Evolutionary conservation across 2,113 vertebrate genomes (phyloP).

Genomic region (Pyrgilauda ruficollis): DNA sequence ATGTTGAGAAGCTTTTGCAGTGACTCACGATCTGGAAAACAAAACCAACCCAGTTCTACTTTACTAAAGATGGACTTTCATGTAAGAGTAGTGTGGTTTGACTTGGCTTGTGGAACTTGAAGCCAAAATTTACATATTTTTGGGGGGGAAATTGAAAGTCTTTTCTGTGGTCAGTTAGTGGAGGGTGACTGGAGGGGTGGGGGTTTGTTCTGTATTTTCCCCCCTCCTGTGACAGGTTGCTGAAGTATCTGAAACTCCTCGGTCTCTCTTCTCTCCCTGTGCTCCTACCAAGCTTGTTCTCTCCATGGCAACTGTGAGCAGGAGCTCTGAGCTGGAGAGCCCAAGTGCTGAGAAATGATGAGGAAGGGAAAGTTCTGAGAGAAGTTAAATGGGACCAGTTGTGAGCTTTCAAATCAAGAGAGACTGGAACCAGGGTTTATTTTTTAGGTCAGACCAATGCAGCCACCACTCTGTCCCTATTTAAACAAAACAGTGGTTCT

Average conservation of each 20-base stretch:
- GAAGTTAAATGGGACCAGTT: background rate
- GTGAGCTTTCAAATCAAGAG: background rate
- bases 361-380: background rate
- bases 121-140: background rate
- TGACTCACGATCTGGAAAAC: conserved; percentile 1
- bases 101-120: background rate
- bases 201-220: rapidly evolving
- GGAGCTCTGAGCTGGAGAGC: background rate
- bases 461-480: background rate
- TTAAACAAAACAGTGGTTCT: background rate
- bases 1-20: background rate
- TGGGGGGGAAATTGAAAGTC: background rate
- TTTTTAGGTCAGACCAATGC: background rate
- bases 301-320: background rate
- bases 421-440: background rate
- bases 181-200: background rate
- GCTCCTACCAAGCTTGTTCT: background rate
- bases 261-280: background rate
- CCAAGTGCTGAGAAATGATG: background rate
- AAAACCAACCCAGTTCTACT: background rate
- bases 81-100: background rate
- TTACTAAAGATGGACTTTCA: background rate
- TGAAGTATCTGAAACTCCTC: background rate
- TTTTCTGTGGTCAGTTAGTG: background rate
- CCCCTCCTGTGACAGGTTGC: background rate